phyloP scores from a whole-genome alignment of 1,140 invertebrate genomes.

The Thalassaphorura encarpata region DNA sequence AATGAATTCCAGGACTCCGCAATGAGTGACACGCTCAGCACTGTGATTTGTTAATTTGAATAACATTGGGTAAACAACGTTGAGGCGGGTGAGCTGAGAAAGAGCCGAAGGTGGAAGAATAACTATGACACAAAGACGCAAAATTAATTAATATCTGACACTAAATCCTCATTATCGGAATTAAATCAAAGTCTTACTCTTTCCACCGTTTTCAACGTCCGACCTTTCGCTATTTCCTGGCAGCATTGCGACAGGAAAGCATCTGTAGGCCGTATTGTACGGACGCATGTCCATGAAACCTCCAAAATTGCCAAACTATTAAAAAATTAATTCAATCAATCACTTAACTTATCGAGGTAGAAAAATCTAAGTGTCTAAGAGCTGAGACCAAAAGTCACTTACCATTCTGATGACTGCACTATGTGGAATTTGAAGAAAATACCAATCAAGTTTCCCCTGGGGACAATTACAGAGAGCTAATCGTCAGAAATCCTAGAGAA shows the following conservation, averaged over 20 bases:
- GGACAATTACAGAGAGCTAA: no score
- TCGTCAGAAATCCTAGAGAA: no score
- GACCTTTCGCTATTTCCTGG: conserved; percentile 76
- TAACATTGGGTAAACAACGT: conserved; percentile 98
- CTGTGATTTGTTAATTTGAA: conserved; percentile 91
- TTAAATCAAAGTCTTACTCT: conserved; percentile 57
- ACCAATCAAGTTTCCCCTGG: no score
- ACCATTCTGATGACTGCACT: no score
- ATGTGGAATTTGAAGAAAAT: no score
- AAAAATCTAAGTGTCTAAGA: no score
- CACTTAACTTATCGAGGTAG: no score
- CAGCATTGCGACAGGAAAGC: conserved; percentile 93
- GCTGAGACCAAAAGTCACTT: no score
- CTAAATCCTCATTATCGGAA: not conserved
- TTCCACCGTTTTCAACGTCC: conserved; percentile 94
- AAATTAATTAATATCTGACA: conserved; percentile 12
- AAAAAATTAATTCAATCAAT: no score
- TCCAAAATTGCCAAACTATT: no score
- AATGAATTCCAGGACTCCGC: conserved; percentile 97
- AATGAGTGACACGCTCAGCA: conserved; percentile 79
- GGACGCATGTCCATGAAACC: no score
- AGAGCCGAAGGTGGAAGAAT: conserved; percentile 96
- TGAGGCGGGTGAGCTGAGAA: conserved; percentile 82
- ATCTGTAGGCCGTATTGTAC: conserved; percentile 73
- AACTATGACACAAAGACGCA: no score